phyloP scores from a whole-genome alignment of 2,113 vertebrate species.

The Urocitellus parryii region DNA sequence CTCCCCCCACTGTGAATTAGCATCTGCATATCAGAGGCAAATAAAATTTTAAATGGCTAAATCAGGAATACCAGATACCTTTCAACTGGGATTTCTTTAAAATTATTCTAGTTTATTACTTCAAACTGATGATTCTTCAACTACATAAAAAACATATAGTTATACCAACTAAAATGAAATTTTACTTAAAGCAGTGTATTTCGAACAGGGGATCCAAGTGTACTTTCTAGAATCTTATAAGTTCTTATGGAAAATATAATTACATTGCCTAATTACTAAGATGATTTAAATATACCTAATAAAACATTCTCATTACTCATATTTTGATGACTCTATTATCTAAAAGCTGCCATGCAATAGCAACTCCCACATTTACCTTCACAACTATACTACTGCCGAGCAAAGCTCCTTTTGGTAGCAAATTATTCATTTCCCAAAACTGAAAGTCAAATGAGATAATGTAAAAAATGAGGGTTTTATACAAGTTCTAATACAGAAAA shows the following conservation, averaged over 20 bases:
- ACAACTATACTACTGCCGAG: neutral
- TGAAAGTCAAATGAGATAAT: conserved; percentile 32
- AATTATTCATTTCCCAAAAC: conserved; percentile 1
- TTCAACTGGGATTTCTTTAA: conserved; percentile 46
- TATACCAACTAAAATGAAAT: conserved; percentile 40
- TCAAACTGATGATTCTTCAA: neutral
- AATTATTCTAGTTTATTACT: conserved; percentile 51
- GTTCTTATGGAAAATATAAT: neutral
- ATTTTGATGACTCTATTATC: conserved; percentile 8
- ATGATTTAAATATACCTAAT: conserved; percentile 39
- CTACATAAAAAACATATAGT: neutral
- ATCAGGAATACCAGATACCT: neutral
- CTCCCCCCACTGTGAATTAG: too few species aligned
- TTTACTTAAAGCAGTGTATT: conserved; percentile 29
- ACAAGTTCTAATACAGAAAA: conserved; percentile 3
- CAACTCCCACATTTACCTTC: conserved; percentile 32
- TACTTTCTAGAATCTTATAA: conserved; percentile 14
- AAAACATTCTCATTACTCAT: neutral
- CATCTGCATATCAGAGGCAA: neutral
- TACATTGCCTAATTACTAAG: neutral
- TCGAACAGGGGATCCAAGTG: neutral
- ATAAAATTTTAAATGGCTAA: conserved; percentile 14
- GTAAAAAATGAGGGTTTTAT: conserved; percentile 37
- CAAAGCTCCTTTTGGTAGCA: conserved; percentile 33
- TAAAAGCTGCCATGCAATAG: neutral